Conservation (phyloP, 2,888 invertebrate genomes). For the Scaptomyza flava region DNA sequence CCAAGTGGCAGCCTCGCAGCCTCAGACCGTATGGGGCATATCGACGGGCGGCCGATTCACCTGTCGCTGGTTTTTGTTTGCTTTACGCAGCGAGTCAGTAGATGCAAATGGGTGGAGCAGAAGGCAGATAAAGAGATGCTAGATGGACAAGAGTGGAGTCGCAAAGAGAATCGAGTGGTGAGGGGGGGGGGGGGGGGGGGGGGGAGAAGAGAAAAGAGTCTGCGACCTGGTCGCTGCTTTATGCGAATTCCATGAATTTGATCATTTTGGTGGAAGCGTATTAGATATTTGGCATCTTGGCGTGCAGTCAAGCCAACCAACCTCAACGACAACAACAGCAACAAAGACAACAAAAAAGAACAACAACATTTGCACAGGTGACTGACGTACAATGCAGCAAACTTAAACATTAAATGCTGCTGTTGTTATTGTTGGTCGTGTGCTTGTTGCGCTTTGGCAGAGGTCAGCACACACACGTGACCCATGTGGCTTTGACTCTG, state of each 20-base stretch:
- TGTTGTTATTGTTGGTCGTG: conserved; percentile 18
- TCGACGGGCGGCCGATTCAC: conserved; percentile 79
- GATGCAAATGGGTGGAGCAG: conserved; percentile 59
- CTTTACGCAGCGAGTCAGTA: conserved; percentile 62
- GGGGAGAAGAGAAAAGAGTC: background rate
- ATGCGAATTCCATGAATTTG: conserved; percentile 80
- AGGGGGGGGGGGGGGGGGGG: background rate
- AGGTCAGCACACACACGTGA: conserved; percentile 82
- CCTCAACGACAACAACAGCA: conserved; percentile 23
- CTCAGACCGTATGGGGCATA: conserved; percentile 68
- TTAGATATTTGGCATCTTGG: conserved; percentile 79
- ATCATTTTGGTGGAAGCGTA: conserved; percentile 76
- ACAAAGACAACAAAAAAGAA: conserved; percentile 27
- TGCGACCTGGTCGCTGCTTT: conserved; percentile 59
- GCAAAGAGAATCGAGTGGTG: no score
- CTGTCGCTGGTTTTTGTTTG: conserved; percentile 79
- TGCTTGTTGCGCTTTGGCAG: conserved; percentile 52
- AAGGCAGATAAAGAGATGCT: conserved; percentile 22
- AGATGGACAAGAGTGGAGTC: conserved; percentile 9
- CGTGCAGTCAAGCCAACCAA: conserved; percentile 44
- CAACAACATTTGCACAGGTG: conserved; percentile 46
- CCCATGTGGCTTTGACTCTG: conserved; percentile 44
- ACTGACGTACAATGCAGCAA: conserved; percentile 72
- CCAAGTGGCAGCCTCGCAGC: conserved; percentile 37
- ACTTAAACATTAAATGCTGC: conserved; percentile 33